These are phyloP conservation scores for Eclectus roratus DNA, from an alignment of 2,113 vertebrate genomes.

Conservation along the genomic window DNA sequence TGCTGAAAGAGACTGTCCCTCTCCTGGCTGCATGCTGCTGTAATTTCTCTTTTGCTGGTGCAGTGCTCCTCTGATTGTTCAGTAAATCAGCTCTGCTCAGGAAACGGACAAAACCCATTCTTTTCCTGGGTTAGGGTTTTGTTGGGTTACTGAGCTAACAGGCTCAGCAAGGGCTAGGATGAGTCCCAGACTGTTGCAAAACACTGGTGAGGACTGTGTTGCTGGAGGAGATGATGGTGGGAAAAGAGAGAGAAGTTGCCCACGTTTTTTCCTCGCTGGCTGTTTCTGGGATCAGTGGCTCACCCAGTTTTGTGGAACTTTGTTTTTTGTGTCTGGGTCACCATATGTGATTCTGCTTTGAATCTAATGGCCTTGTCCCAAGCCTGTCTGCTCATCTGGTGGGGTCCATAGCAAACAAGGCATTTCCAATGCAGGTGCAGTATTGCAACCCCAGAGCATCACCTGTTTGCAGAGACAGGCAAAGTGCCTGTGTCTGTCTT, in stretches of 20 bases:
- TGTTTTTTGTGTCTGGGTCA: not conserved
- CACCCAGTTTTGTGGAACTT: not conserved
- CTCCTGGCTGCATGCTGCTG: not conserved
- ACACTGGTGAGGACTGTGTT: not conserved
- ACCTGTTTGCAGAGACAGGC: not conserved
- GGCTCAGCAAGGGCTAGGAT: not conserved
- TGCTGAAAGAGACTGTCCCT: not conserved
- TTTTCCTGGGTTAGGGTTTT: not conserved
- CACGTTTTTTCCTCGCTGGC: not conserved
- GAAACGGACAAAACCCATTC: not conserved
- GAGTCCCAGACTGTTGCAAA: not conserved
- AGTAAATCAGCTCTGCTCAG: not conserved
- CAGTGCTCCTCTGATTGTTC: slow-evolving; percentile 29
- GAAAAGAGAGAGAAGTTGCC: not conserved
- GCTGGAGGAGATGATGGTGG: not conserved
- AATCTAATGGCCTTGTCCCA: not conserved
- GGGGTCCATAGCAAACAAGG: not conserved
- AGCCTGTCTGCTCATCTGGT: not conserved
- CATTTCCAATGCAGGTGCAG: not conserved
- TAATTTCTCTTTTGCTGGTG: slow-evolving; percentile 27
- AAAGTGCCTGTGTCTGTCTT: not conserved
- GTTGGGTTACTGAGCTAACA: not conserved
- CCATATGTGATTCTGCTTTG: not conserved
- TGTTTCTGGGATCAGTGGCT: not conserved
- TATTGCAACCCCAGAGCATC: not conserved